Base-by-base conservation (phyloP, 2,888 invertebrate genomes). In the Gymnocheta viridis region DNA sequence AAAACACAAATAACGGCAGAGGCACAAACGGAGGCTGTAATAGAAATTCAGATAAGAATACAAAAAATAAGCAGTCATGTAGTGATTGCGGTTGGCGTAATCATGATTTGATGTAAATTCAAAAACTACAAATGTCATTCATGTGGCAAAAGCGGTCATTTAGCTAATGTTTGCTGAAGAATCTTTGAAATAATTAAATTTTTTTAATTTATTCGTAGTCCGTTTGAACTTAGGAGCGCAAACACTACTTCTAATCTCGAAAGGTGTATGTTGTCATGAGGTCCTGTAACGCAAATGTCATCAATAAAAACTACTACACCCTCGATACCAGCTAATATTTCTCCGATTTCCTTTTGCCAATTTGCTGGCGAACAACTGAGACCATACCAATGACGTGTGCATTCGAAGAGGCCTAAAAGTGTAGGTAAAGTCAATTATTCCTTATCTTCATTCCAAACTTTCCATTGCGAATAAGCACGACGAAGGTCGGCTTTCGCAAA, bases 31-130 rank as follows among this genome's bases (percentile, higher is more conserved):
- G n/a, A n/a, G n/a, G n/a, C n/a, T n/a, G n/a, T n/a, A n/a, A n/a
- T n/a, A n/a, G n/a, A n/a, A n/a, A n/a, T n/a, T n/a, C n/a, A n/a
- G n/a, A n/a, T n/a, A n/a, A n/a, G n/a, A 41, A 41, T 4, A 62
- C 14, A 5, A 62, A 38, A 17, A 44, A 64, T 7, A 27, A 47
- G 27, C n/a, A 64, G 24, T 2, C 41, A 38, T 69, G 69, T 58
- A 10, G 10, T 5, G 38, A 70, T 69, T 78, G 60, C 32, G 78
- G 78, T 38, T 38, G 38, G 38, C 10, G 38, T 38, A 38, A 14
- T 38, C 14, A 38, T 14, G 14, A n/a, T n/a, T 14, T 12, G 10
- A 14, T 38, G 38, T 14, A 38, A 38, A 38, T 38, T 12, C 12
- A 38, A 38, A 38, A 38, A 38, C 14, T 14, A 14, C 14, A 38